These are phyloP conservation scores for Thunnus maccoyii DNA, from an alignment of 2,113 vertebrate species.

Conservation along the genomic window DNA sequence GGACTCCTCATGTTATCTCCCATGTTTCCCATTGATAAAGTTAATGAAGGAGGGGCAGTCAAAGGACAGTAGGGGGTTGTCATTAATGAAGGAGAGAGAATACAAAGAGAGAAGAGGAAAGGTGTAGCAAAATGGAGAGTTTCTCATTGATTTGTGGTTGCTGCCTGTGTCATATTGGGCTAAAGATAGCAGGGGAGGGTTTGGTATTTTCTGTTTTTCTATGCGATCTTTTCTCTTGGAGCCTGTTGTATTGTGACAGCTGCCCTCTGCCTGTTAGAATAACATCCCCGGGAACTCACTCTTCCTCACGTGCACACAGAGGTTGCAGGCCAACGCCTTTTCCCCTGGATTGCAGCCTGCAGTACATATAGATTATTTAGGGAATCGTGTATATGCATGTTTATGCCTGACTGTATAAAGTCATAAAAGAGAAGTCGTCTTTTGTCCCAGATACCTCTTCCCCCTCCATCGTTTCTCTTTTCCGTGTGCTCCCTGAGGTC, in stretches of 20 bases:
- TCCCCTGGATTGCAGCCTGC: slow-evolving; percentile 44
- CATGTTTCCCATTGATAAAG: slow-evolving; percentile 19
- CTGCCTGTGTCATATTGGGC: slow-evolving; percentile 53
- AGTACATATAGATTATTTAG: slow-evolving; percentile 26
- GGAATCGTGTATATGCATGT: slow-evolving; percentile 27
- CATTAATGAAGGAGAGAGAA: slow-evolving; percentile 25
- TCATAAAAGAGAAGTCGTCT: slow-evolving; percentile 41
- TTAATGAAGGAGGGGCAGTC: slow-evolving; percentile 14
- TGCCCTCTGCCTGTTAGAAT: slow-evolving; percentile 82
- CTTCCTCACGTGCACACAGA: slow-evolving; percentile 80
- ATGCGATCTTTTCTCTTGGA: slow-evolving; percentile 63
- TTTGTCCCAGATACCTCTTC: slow-evolving; percentile 27
- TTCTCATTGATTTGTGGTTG: slow-evolving; percentile 55
- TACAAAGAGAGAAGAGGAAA: neutral
- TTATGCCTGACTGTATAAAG: slow-evolving; percentile 33
- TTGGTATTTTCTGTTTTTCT: slow-evolving; percentile 77
- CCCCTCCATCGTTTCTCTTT: neutral
- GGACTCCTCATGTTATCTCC: slow-evolving; percentile 20
- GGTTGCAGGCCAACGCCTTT: slow-evolving; percentile 72
- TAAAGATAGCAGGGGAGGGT: slow-evolving; percentile 77
- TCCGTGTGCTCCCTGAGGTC: slow-evolving; percentile 31
- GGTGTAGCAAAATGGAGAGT: neutral
- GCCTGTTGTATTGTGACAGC: slow-evolving; percentile 83
- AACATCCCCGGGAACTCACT: slow-evolving; percentile 85
- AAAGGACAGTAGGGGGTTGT: slow-evolving; percentile 27